Evolutionary conservation across 2,888 invertebrate species (phyloP).

Genomic region (Harpagoxenus sublaevis): DNA sequence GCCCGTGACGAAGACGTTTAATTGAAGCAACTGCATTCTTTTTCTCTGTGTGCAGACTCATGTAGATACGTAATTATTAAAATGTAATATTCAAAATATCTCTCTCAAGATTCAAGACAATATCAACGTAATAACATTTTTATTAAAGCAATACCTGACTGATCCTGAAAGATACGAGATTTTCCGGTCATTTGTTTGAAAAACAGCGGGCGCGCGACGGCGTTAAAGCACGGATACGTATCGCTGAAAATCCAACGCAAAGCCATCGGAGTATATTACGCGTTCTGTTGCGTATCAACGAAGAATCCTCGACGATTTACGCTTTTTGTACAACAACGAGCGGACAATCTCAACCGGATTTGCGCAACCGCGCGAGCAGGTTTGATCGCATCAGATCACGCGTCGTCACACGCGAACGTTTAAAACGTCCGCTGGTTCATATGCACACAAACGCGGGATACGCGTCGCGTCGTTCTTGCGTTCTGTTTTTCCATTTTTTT

Average conservation of each 20-base stretch:
- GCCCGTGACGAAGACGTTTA: too few relatives aligned
- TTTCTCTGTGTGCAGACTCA: background rate
- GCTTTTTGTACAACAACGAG: background rate
- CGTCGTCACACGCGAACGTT: slow-evolving; percentile 47
- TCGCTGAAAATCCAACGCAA: slow-evolving; percentile 19
- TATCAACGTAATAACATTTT: background rate
- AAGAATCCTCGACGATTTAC: slow-evolving; percentile 36
- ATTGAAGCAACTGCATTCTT: too few relatives aligned
- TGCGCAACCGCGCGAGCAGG: slow-evolving; percentile 38
- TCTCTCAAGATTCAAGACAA: background rate
- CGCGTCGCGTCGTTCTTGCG: background rate
- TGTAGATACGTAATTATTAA: slow-evolving; percentile 1
- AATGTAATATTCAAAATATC: background rate
- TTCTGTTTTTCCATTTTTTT: background rate
- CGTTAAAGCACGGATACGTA: background rate
- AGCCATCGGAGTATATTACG: slow-evolving; percentile 20
- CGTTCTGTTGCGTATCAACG: slow-evolving; percentile 27
- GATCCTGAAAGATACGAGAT: background rate
- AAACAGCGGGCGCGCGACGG: background rate
- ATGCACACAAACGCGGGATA: background rate
- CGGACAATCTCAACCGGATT: slow-evolving; percentile 39
- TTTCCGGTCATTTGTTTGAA: background rate
- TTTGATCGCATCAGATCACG: slow-evolving; percentile 54
- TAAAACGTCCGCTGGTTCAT: slow-evolving; percentile 10
- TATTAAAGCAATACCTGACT: background rate